phyloP scores from a whole-genome alignment of 1,140 invertebrate genomes.

The Trissolcus basalis region DNA sequence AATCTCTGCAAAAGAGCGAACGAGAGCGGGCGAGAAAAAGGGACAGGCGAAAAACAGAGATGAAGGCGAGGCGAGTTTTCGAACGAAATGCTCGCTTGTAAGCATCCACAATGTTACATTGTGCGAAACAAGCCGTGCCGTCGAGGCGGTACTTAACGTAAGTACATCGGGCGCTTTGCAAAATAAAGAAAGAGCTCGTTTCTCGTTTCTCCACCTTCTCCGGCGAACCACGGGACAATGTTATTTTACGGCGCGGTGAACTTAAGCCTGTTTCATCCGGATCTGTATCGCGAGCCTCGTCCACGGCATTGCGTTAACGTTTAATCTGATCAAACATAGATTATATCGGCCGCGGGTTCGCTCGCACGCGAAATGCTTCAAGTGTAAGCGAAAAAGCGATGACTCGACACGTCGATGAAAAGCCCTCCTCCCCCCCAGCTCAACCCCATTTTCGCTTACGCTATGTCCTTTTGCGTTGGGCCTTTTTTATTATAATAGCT shows the following conservation, averaged over 20 bases:
- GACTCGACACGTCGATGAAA: conserved; percentile 35
- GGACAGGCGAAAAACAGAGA: conserved; percentile 1
- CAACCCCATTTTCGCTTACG: conserved; percentile 16
- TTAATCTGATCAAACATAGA: conserved; percentile 77
- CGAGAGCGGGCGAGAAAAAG: not conserved
- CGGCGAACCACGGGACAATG: conserved; percentile 71
- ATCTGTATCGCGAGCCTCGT: conserved; percentile 60
- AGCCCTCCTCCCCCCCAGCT: no score
- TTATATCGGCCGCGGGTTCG: conserved; percentile 65
- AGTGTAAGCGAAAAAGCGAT: conserved; percentile 41
- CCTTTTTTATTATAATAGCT: conserved; percentile 33
- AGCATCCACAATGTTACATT: conserved; percentile 45
- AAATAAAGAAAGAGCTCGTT: conserved; percentile 69
- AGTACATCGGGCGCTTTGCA: conserved; percentile 64
- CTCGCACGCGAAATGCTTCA: conserved; percentile 54
- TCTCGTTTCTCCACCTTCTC: conserved; percentile 61
- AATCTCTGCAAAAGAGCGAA: conserved; percentile 62
- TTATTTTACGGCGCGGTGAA: conserved; percentile 76
- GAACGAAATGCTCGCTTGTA: conserved; percentile 51
- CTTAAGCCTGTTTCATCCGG: conserved; percentile 76
- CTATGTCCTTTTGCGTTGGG: conserved; percentile 24
- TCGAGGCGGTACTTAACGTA: conserved; percentile 67
- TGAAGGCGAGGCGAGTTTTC: conserved; percentile 11
- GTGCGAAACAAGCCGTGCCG: conserved; percentile 51
- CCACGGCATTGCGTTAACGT: conserved; percentile 66